phyloP scores from a whole-genome alignment of 2,888 invertebrate species.

The Campaea margaritaria region DNA sequence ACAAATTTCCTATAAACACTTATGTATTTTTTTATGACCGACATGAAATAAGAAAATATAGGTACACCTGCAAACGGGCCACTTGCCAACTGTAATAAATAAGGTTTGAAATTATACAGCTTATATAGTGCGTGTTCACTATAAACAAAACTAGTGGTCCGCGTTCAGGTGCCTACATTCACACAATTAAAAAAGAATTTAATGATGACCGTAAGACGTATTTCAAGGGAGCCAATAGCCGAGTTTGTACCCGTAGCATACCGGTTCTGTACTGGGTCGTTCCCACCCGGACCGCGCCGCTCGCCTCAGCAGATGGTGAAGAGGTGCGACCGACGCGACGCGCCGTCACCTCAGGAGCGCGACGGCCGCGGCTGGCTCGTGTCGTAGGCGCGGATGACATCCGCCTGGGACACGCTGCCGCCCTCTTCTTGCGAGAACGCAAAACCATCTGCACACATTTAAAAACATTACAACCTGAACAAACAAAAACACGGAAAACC shows the following conservation, averaged over 20 bases:
- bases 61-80: neutral
- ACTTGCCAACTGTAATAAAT: neutral
- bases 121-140: neutral
- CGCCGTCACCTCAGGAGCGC: slow-evolving; percentile 85
- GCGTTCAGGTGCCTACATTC: slow-evolving; percentile 1
- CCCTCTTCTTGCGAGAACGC: slow-evolving; percentile 99
- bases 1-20: slow-evolving; percentile 24
- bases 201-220: neutral
- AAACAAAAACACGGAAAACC: neutral
- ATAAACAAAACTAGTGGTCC: neutral
- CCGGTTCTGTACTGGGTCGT: neutral
- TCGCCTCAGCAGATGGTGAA: slow-evolving; percentile 24
- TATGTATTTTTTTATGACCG: slow-evolving; percentile 15
- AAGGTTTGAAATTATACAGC: neutral
- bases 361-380: slow-evolving; percentile 94
- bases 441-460: slow-evolving; percentile 92
- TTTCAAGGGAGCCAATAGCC: slow-evolving; percentile 5
- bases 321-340: slow-evolving; percentile 23
- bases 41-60: slow-evolving; percentile 8
- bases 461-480: slow-evolving; percentile 3
- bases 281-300: slow-evolving; percentile 6
- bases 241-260: neutral
- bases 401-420: slow-evolving; percentile 96
- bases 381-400: slow-evolving; percentile 98
- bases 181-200: slow-evolving; percentile 13